Base-by-base conservation (phyloP, 35 echinoderm and acorn worm species). In the Patiria miniata region DNA sequence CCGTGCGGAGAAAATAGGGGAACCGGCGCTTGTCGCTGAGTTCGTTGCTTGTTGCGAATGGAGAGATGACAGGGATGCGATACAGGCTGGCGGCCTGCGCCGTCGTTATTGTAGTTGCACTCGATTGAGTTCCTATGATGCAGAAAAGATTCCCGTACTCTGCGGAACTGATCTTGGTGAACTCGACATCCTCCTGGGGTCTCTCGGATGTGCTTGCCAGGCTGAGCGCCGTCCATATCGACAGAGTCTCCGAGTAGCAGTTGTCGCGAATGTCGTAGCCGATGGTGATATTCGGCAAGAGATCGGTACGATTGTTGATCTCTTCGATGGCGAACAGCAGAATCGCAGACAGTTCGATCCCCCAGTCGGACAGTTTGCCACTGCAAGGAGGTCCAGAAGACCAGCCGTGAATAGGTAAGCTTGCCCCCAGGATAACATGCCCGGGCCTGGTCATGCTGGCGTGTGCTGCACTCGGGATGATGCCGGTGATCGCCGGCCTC, bases 261-360 rank as follows among this genome's bases (percentile, higher is more conserved):
- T 60, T 54, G 40, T 89, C 87, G 19, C 57, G 79, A 39, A 89
- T 89, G 15, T 89, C 87, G 40, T 69, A 89, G 16, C 87, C 87
- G 32, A 89, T 81, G 37, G 87, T 89, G 22, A 89, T 26, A 29
- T 81, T 61, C 37, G 57, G 54, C 36, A 89, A 44, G 9, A 89
- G 36, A 61, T 80, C 78, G 8, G 40, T 7, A n/a, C 56, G 78
- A 1, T 58, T 34, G 55, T 89, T 89, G 52, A 89, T 51, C 57
- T 82, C 37, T 9, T 89, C 53, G 19, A 89, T 89, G 2, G 79
- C 87, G 10, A 47, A 89, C 2, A 89, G 44, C 53, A 89, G 57
- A 7, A 54, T 79, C 39, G 81, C 87, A 2, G 54, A 38, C 9
- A 59, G 34, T 29, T 89, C 44, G 36, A 89, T 59, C 19, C 30